Evolutionary conservation across 1,140 invertebrate species (phyloP).

Genomic region (Eumaeus atala): DNA sequence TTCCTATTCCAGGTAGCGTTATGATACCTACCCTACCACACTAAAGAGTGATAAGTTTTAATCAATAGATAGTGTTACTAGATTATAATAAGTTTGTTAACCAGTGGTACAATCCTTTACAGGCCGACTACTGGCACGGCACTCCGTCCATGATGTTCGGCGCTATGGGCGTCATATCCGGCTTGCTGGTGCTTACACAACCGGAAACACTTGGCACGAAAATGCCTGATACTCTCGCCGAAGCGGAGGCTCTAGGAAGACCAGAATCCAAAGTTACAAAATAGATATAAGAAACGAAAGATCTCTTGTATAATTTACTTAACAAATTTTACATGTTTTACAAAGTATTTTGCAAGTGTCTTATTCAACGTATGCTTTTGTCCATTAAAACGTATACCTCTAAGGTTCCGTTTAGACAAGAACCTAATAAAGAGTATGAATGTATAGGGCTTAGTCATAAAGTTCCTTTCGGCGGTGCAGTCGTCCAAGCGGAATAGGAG

Average conservation of each 20-base stretch:
- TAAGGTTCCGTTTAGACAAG: too few species aligned
- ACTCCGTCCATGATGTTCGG: conserved; percentile 77
- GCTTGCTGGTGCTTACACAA: conserved; percentile 75
- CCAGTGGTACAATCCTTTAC: background rate
- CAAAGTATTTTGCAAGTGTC: background rate
- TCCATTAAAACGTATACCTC: background rate
- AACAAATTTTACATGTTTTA: background rate
- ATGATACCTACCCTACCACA: too few species aligned
- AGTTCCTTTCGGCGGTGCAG: too few species aligned
- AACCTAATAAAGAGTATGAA: too few species aligned
- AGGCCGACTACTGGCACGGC: conserved; percentile 31
- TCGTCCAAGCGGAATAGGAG: too few species aligned
- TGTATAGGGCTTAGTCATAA: too few species aligned
- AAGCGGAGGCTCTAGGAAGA: conserved; percentile 70
- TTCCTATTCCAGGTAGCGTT: too few species aligned
- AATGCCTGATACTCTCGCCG: conserved; percentile 80
- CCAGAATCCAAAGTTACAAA: conserved; percentile 15
- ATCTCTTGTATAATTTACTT: background rate
- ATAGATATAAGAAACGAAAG: conserved; percentile 4
- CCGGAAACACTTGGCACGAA: conserved; percentile 80
- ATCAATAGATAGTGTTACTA: too few species aligned
- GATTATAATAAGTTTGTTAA: too few species aligned
- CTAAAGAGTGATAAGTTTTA: too few species aligned
- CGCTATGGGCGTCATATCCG: conserved; percentile 73
- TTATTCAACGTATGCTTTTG: background rate